These are phyloP conservation scores for Meandrina meandrites DNA, from an alignment of 92 coral and sea anemone genomes.

Conservation along the genomic window DNA sequence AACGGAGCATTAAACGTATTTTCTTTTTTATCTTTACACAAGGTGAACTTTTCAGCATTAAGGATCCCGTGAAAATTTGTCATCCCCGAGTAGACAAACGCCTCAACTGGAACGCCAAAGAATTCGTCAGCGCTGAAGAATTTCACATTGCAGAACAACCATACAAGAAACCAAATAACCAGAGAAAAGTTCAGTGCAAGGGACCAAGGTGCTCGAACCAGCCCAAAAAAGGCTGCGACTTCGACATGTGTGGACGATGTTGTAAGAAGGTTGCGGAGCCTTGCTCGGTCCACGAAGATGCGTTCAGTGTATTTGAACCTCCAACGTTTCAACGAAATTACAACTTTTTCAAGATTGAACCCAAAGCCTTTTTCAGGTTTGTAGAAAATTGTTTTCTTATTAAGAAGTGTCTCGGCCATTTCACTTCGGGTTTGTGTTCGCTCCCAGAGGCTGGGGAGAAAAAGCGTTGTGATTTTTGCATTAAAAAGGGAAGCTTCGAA, in stretches of 20 bases:
- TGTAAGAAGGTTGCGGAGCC: conserved; percentile 80
- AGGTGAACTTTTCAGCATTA: conserved; percentile 94
- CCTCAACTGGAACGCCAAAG: conserved; percentile 53
- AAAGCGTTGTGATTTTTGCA: neutral
- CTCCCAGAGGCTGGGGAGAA: neutral
- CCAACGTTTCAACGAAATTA: conserved; percentile 63
- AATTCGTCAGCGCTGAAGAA: conserved; percentile 35
- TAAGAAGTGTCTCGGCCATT: neutral
- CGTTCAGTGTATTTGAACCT: conserved; percentile 68
- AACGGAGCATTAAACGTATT: neutral
- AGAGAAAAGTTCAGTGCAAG: conserved; percentile 54
- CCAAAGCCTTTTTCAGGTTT: conserved; percentile 61
- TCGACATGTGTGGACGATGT: conserved; percentile 89
- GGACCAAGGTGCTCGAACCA: conserved; percentile 88
- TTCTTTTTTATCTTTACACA: neutral
- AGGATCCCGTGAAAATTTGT: conserved; percentile 73
- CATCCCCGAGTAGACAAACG: conserved; percentile 51
- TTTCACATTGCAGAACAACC: conserved; percentile 15
- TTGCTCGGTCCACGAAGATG: conserved; percentile 84
- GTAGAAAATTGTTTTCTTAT: neutral
- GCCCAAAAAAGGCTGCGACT: conserved; percentile 88
- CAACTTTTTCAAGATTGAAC: conserved; percentile 70
- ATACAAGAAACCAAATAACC: conserved; percentile 24
- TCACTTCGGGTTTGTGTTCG: neutral
- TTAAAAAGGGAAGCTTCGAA: too few relatives aligned